A percentile compares a stretch with the other conserved stretches of the same genome.
These are phyloP conservation scores for Pseudopodoces humilis DNA, from an alignment of 2,113 vertebrate species.

Conservation along the genomic window DNA sequence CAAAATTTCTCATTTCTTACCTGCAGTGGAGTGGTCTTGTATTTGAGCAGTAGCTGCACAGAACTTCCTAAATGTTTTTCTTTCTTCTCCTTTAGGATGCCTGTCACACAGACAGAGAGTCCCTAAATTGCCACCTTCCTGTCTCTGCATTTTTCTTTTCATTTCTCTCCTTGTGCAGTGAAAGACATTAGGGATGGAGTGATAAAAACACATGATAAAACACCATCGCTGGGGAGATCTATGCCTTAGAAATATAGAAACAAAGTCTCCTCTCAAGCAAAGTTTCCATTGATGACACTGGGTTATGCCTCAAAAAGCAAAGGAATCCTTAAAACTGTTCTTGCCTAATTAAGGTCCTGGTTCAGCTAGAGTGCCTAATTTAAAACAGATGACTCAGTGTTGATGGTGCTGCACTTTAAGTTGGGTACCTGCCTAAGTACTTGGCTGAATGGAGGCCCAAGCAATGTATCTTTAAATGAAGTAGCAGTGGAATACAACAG, in stretches of 20 bases:
- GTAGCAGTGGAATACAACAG: background rate
- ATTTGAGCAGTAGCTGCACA: background rate
- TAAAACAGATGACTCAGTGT: constrained; percentile 44
- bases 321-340: constrained; percentile 8
- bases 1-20: constrained; percentile 65
- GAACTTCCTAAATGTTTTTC: constrained; percentile 40
- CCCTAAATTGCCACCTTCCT: constrained; percentile 50
- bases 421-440: constrained; percentile 55
- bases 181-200: constrained; percentile 17
- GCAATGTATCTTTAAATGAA: constrained; percentile 34
- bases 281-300: background rate
- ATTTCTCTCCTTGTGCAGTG: constrained; percentile 16
- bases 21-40: background rate
- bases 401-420: constrained; percentile 31
- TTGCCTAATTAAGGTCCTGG: constrained; percentile 17
- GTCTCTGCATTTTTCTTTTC: constrained; percentile 33
- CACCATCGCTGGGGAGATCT: background rate
- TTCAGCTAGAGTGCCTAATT: constrained; percentile 15
- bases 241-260: background rate
- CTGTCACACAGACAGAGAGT: background rate
- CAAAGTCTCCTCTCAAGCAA: background rate
- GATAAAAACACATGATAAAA: constrained; percentile 53
- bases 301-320: background rate
- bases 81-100: constrained; percentile 38
- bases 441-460: background rate